Evolutionary conservation across 2,113 vertebrate genomes (phyloP).

Genomic region (Argyrosomus japonicus): DNA sequence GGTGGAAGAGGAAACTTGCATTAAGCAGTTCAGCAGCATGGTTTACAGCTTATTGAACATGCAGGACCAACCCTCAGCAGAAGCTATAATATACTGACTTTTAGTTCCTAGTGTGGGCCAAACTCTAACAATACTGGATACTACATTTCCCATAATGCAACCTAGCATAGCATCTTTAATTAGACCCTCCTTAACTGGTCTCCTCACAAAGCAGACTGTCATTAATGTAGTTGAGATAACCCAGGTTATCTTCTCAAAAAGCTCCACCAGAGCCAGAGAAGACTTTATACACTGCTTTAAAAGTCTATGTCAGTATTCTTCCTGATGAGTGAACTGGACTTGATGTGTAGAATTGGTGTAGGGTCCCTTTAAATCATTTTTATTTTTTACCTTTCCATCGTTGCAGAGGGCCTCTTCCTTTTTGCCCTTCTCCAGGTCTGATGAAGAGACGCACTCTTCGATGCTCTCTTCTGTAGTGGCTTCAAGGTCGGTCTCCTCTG

Average conservation of each 20-base stretch:
- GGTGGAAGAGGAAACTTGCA: background rate
- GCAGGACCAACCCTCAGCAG: background rate
- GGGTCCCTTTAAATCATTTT: background rate
- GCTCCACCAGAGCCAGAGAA: too few relatives aligned
- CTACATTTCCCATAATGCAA: too few relatives aligned
- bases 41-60: background rate
- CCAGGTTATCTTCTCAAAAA: background rate
- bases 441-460: slow-evolving; percentile 86
- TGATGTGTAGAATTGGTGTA: background rate
- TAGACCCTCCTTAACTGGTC: too few relatives aligned
- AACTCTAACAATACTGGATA: too few relatives aligned
- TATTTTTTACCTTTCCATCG: slow-evolving; percentile 75
- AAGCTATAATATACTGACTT: background rate
- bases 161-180: too few relatives aligned
- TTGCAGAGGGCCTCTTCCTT: slow-evolving; percentile 74
- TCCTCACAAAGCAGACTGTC: too few relatives aligned
- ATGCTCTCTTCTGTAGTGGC: slow-evolving; percentile 83
- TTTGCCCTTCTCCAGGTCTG: slow-evolving; percentile 87
- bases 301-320: too few relatives aligned
- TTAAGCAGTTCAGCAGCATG: background rate
- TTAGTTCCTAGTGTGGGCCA: background rate
- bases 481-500: slow-evolving; percentile 91
- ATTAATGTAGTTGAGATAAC: background rate
- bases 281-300: too few relatives aligned
- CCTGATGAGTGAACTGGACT: background rate